A percentile compares a stretch with the other conserved stretches of the same genome.
Evolutionary conservation across 2,888 invertebrate genomes (phyloP).

Genomic region (Melieria crassipennis): DNA sequence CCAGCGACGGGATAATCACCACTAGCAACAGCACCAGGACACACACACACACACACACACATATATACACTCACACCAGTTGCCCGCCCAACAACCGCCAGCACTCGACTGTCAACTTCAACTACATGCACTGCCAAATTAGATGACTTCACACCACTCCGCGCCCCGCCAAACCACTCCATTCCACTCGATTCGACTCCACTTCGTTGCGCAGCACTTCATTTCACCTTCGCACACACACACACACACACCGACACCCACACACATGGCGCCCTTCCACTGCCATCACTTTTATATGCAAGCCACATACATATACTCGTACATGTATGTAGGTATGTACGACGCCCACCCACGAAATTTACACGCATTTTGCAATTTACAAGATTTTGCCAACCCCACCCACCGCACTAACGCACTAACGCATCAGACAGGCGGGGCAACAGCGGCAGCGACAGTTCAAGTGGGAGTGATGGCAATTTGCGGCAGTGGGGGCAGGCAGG

Average conservation of each 20-base stretch:
- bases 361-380: conserved; percentile 26
- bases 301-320: neutral
- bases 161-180: conserved; percentile 12
- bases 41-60: neutral
- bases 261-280: conserved; percentile 3
- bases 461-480: neutral
- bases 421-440: neutral
- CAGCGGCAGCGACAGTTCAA: neutral
- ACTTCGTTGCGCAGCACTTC: neutral
- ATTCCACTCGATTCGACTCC: conserved; percentile 14
- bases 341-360: conserved; percentile 24
- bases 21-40: neutral
- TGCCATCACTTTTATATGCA: neutral
- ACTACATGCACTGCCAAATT: neutral
- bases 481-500: neutral
- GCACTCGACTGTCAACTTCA: conserved; percentile 7
- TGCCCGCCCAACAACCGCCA: neutral
- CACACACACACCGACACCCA: too few species aligned
- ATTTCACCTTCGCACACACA: neutral
- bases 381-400: conserved; percentile 33
- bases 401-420: neutral
- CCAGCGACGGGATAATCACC: neutral
- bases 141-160: neutral
- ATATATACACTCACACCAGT: neutral
- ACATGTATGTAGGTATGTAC: neutral